These are phyloP conservation scores for Saimiri boliviensis DNA, from an alignment of 2,113 vertebrate species.

Conservation along the genomic window DNA sequence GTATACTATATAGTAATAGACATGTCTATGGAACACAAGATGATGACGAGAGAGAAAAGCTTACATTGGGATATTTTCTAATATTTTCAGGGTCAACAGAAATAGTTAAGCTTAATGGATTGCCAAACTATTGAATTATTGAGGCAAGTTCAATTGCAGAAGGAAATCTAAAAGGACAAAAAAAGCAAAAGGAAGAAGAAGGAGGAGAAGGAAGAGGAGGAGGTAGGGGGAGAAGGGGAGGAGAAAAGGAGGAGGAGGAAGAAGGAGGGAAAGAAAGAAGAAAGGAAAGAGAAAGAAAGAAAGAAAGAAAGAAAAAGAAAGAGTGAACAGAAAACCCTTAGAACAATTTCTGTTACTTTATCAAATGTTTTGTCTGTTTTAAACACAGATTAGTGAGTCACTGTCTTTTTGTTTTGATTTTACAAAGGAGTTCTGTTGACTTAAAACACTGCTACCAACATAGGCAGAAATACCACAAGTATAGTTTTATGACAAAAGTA, in stretches of 20 bases:
- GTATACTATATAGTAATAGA: neutral
- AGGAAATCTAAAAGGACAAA: neutral
- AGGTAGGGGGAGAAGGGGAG: too few species aligned
- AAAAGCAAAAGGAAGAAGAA: too few species aligned
- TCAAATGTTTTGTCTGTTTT: constrained; percentile 75
- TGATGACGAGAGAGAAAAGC: neutral
- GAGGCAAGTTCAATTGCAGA: constrained; percentile 28
- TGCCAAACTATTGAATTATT: constrained; percentile 23
- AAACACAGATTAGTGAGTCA: constrained; percentile 68
- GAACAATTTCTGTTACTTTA: constrained; percentile 69
- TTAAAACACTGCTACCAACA: constrained; percentile 53
- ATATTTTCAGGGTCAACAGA: constrained; percentile 1
- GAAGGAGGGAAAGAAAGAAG: fast-evolving
- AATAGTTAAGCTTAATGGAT: constrained; percentile 29
- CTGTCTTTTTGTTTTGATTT: constrained; percentile 75
- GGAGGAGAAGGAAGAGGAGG: fast-evolving
- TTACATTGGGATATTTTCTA: neutral
- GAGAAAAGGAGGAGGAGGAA: too few species aligned
- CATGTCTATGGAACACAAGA: neutral
- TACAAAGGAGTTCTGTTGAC: constrained; percentile 63
- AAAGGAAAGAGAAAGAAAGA: too few species aligned
- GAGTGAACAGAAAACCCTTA: constrained; percentile 44
- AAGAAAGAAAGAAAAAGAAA: fast-evolving
- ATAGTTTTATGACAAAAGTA: constrained; percentile 56
- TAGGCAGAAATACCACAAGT: constrained; percentile 37